These are phyloP conservation scores for Neomorphus geoffroyi DNA, from an alignment of 2,797 vertebrate genomes.

Conservation along the genomic window DNA sequence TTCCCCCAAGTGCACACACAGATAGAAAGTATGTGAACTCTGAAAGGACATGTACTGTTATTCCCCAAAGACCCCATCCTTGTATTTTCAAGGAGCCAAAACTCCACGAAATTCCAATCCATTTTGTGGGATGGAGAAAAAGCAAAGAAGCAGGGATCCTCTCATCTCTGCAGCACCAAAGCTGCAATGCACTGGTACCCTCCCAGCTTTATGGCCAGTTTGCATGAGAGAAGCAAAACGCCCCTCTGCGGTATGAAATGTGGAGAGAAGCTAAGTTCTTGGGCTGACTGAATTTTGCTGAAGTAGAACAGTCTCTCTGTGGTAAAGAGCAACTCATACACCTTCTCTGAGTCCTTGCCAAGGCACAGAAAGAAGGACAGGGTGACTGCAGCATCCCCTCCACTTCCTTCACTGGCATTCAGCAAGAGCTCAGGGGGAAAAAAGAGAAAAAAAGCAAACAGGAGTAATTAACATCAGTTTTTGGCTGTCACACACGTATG, in stretches of 20 bases:
- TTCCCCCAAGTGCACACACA: background rate
- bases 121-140: background rate
- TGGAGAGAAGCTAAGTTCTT: background rate
- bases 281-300: background rate
- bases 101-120: background rate
- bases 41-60: background rate
- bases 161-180: background rate
- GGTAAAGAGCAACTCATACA: background rate
- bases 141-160: background rate
- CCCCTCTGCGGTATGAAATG: background rate
- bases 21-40: background rate
- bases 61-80: background rate
- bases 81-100: background rate
- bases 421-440: background rate
- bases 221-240: background rate
- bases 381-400: background rate
- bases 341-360: background rate
- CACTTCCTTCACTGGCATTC: background rate
- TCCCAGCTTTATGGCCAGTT: background rate
- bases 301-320: background rate
- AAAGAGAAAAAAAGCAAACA: too few relatives aligned
- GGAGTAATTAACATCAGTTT: constrained; percentile 2
- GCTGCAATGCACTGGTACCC: background rate
- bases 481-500: background rate
- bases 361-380: background rate